Base-by-base conservation (phyloP, 2,888 invertebrate genomes). In the Sabatieria punctata region DNA sequence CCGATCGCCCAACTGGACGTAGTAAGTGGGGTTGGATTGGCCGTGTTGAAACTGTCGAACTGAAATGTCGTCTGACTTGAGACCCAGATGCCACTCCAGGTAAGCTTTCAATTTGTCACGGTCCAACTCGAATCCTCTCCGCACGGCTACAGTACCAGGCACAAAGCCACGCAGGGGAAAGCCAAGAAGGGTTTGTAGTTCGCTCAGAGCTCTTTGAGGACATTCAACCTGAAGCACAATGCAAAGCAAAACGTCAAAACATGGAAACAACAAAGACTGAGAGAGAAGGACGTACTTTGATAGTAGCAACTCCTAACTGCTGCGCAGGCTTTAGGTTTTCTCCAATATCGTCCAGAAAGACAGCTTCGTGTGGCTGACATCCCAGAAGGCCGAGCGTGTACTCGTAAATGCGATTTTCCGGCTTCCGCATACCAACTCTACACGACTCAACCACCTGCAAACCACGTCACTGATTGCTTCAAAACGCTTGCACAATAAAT, bases 21-120 rank as follows among this genome's bases (percentile, higher is more conserved):
- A 67, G 52, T 68, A 70, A 2, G 70, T 70, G 4, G 69, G 70
- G 51, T 70, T 70, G 4, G 69, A 69, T 56, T 70, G 69, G 15
- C 70, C 70, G 52, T 70, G 68, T 22, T 55, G 53, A 52, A 57
- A 66, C 49, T 59, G 60, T 24, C 61, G 49, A 1, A 66, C 49
- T 4, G 18, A 1, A 6, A 46, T 13, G 22, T 4, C 4, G 8
- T 13, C 37, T 37, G 13, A 6, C 6, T 19, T 18, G 21, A n/a
- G n/a, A 11, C 22, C 19, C 13, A 23, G 40, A 21, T 19, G 19
- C 23, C 23, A n/a, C 8, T 4, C 6, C 8, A 40, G 8, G 23
- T 11, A 40, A 8, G 8, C 4, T 11, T 4, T 4, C 22, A 40
- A 24, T 8, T 19, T 23, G 4, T 40, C 23, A 3, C 6, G 4